These are phyloP conservation scores for Xyrauchen texanus DNA, from an alignment of 2,113 vertebrate genomes.

Conservation along the genomic window DNA sequence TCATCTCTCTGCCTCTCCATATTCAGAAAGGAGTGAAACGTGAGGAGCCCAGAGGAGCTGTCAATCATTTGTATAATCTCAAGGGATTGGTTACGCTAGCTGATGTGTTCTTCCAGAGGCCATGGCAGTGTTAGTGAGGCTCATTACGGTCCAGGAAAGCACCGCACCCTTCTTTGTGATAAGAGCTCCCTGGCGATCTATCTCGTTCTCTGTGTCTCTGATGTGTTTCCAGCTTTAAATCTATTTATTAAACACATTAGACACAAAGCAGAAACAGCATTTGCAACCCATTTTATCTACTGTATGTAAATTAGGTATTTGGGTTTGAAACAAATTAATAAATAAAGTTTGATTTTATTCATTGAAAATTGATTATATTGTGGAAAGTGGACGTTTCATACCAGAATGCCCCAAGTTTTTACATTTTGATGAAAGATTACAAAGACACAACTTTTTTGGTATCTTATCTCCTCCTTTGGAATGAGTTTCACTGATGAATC, in stretches of 20 bases:
- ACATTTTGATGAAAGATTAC: no score
- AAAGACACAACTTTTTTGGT: no score
- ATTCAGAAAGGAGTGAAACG: not conserved
- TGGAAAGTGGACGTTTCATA: no score
- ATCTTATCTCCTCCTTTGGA: no score
- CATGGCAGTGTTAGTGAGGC: slow-evolving; percentile 66
- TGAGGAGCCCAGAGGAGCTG: slow-evolving; percentile 64
- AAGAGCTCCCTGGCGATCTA: not conserved
- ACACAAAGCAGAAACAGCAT: not conserved
- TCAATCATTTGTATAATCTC: slow-evolving; percentile 69
- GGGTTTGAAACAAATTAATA: no score
- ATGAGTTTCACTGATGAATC: no score
- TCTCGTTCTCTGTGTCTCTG: slow-evolving; percentile 29
- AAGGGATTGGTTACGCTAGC: slow-evolving; percentile 72
- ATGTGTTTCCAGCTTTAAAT: slow-evolving; percentile 5
- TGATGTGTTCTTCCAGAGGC: slow-evolving; percentile 68
- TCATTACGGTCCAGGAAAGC: slow-evolving; percentile 75
- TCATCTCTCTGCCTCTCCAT: slow-evolving; percentile 42
- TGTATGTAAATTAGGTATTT: no score
- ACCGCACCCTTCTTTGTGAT: slow-evolving; percentile 42
- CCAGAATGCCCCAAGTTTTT: no score
- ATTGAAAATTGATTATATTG: no score
- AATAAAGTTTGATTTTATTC: no score
- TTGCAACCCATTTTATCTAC: no score
- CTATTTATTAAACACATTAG: not conserved